Evolutionary conservation across 2,797 vertebrate species (phyloP), one percentile per base, ranked within the genome.

Genomic region (Chloroceryle amazona): DNA sequence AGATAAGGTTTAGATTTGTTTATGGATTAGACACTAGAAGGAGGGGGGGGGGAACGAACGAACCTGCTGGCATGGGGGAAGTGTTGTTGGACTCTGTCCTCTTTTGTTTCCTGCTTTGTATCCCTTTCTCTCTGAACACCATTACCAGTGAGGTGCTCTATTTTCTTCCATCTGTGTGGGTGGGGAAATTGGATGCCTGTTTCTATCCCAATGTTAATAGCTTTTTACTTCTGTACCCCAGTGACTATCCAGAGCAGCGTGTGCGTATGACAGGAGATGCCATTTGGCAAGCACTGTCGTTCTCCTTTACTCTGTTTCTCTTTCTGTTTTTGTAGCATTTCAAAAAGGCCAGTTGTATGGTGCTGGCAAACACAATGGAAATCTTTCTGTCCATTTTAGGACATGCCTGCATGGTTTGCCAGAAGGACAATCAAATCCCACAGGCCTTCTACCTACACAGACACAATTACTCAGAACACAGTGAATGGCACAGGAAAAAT

Each of bases 371-470:
- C 81, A 74, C 33, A 29, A 14, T 81, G 51, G n/a, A 86, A 95
- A 71, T 70, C 81, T 97, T 91, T 63, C 57, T 84, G 47, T 80
- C 35, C 11, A 5, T 88, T 96, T 91, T 44, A 91, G 70, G 71
- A 65, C 39, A 18, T 76, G 73, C 29, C n/a, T 80, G 62, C 3
- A 2, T 80, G 52, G 29, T 93, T 93, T 84, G 81, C 90, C 92
- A 96, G 79, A 92, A 97, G 37, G 61, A 44, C 81, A 91, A 86
- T 90, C 47, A 89, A 82, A 73, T 96, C 92, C 80, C 92, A 21
- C 31, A 16, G 55, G 65, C 49, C 21, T 78, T 52, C 89, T 93
- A 78, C 39, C 84, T 96, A 60, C 67, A 84, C 33, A 89, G 71
- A 61, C 14, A 13, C 57, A 90, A 42, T 91, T 91, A 78, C 44